Base-by-base conservation (phyloP, 2,888 invertebrate species). In the Idaea dimidiata region DNA sequence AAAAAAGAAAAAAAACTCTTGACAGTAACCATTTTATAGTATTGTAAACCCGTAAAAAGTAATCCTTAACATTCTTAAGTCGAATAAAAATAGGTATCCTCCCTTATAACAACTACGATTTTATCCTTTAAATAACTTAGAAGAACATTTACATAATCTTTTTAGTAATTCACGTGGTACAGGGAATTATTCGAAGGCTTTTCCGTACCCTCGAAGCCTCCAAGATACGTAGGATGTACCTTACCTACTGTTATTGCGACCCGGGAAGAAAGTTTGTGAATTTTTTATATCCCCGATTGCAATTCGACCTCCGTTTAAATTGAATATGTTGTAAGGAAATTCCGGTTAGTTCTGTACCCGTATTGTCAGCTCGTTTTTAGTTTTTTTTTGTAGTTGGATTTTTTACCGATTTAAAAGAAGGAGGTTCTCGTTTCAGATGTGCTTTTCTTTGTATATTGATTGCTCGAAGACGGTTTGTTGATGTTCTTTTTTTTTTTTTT, bases 81-180 rank as follows among this genome's bases (percentile, higher is more conserved):
- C 10, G 43, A 43, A 43, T 43, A 43, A 43, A 43, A 43, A 43
- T 43, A 43, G 3, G 8, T 24, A 24, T 24, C 24, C 24, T 3
- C 24, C 1, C 43, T 10, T 43, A 43, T 14, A 43, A 43, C 43
- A 14, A 53, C 61, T 32, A 63, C 62, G 64, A 67, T 65, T 63
- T 65, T 61, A 66, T 65, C 58, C 65, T 14, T 58, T 62, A 60
- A 62, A 66, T 66, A 67, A 66, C 61, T 66, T 64, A 62, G 66
- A 64, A 59, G 17, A 32, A 64, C 65, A 67, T 71, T 71, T 67
- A 64, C 67, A 69, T 71, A 69, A 71, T 67, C 65, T 67, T 57
- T 56, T 18, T 54, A 69, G 65, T 65, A 71, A 67, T 71, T 68
- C 66, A 62, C 62, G 58, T 64, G 68, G 61, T 66, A 60, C 59